These are phyloP conservation scores for human (Homo sapiens) DNA, from an alignment of 2,113 vertebrate genomes.

Conservation along the genomic window DNA sequence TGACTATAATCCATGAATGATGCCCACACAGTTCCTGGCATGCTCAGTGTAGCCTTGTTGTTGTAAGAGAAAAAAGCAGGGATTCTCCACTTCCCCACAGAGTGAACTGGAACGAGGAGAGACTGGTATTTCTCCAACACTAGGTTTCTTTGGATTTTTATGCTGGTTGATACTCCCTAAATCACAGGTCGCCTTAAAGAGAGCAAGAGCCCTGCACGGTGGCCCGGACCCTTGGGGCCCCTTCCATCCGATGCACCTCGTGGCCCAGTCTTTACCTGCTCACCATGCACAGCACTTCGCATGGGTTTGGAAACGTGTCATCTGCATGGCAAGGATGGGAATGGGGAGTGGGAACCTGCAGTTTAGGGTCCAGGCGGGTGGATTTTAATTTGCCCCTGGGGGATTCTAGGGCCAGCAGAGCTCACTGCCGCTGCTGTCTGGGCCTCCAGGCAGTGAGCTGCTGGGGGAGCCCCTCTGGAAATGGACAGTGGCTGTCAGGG, in stretches of 20 bases:
- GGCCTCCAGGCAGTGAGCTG: too few relatives aligned
- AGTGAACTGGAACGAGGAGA: not conserved
- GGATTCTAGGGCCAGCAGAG: not conserved
- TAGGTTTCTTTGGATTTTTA: not conserved
- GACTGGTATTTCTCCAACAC: not conserved
- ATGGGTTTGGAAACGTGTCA: not conserved
- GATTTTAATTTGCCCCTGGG: not conserved
- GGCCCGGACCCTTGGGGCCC: not conserved
- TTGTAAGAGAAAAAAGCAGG: not conserved
- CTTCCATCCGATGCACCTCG: not conserved
- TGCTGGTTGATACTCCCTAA: not conserved
- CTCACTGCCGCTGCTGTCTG: too few relatives aligned
- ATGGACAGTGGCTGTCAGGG: not conserved
- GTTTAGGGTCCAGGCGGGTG: not conserved
- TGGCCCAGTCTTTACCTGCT: not conserved
- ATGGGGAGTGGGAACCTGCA: not conserved
- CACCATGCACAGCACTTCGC: not conserved
- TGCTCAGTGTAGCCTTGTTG: not conserved
- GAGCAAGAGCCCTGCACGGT: not conserved
- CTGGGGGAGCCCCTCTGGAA: not conserved
- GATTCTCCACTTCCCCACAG: not conserved
- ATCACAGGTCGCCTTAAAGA: not conserved
- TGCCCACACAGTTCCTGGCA: not conserved
- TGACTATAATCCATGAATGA: fast-evolving
- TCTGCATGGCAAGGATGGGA: not conserved